Evolutionary conservation across 2,888 invertebrate genomes (phyloP).

Genomic region (Pinctada fucata): DNA sequence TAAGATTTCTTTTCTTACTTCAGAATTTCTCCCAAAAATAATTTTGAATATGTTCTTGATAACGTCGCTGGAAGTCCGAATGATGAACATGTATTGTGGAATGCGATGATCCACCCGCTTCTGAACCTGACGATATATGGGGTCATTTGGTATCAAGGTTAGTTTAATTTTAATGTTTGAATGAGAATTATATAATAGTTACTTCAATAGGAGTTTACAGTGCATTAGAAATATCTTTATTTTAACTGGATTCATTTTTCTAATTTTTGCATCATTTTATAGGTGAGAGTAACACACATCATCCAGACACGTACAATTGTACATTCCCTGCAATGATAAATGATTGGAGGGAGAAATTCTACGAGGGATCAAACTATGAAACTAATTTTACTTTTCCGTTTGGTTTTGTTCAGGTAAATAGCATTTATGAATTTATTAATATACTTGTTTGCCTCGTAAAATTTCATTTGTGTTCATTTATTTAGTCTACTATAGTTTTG

Average conservation of each 20-base stretch:
- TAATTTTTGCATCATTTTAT: background rate
- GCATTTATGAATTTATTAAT: background rate
- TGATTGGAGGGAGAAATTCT: conserved; percentile 66
- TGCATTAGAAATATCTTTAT: background rate
- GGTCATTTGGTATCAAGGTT: conserved; percentile 71
- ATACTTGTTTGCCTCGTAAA: background rate
- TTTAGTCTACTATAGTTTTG: background rate
- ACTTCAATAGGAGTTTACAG: too few relatives aligned
- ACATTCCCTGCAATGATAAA: conserved; percentile 69
- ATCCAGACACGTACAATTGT: conserved; percentile 57
- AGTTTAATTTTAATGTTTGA: background rate
- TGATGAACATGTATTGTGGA: conserved; percentile 57
- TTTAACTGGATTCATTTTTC: background rate
- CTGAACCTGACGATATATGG: conserved; percentile 64
- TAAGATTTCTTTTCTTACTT: too few relatives aligned
- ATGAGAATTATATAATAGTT: too few relatives aligned
- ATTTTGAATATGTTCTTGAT: too few relatives aligned
- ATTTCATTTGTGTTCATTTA: background rate
- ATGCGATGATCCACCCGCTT: conserved; percentile 69
- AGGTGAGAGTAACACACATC: conserved; percentile 57
- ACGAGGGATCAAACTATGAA: conserved; percentile 41
- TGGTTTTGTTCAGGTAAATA: conserved; percentile 70
- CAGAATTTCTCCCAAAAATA: too few relatives aligned
- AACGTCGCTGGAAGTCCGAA: conserved; percentile 29
- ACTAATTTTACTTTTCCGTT: conserved; percentile 62